Base-by-base conservation (phyloP, 2,888 invertebrate genomes). In the Pterostichus niger region DNA sequence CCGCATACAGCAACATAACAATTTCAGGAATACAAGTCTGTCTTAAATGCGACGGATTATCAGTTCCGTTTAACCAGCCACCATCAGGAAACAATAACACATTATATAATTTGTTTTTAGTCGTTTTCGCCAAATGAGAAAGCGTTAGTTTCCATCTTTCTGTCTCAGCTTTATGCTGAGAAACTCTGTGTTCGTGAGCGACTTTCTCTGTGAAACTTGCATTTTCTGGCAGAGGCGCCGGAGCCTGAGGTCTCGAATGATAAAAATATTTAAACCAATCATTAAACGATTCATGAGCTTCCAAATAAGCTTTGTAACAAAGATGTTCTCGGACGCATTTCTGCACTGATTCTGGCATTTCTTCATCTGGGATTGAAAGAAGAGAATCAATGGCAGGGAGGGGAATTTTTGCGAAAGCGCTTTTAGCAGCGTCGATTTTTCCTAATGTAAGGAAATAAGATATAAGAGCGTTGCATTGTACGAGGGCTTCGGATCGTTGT, bases 391-490 rank as follows among this genome's bases (percentile, higher is more conserved):
- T 91, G 0, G 94, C 91, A 88, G 95, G 93, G 0, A 88, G 83
- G 0, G 96, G 95, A 15, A 96, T 91, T 91, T 95, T 95, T 84
- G 92, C 91, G 86, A 96, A 94, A 77, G 96, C 94, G 84, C 93
- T 91, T 71, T 95, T 92, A 24, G 97, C 96, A 83, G 97, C 97
- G 87, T 96, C 95, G 76, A 96, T 91, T 89, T 97, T 98, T 35
- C 94, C 93, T 86, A 95, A 92, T 1, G 94, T 95, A 84, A 98
- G 91, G 89, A 98, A 98, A 83, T 93, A 93, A 84, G 97, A 93
- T 87, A 98, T 95, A 88, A 98, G 92, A 13, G 96, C 94, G 91
- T 98, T 98, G n/a, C 96, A 94, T 88, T 98, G 95, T 92, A 94
- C 94, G 24, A 98, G 88, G 9, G 96, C 95, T 90, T 98, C 98